Evolutionary conservation across 2,113 vertebrate genomes (phyloP).

Genomic region (Brachirus orientalis): DNA sequence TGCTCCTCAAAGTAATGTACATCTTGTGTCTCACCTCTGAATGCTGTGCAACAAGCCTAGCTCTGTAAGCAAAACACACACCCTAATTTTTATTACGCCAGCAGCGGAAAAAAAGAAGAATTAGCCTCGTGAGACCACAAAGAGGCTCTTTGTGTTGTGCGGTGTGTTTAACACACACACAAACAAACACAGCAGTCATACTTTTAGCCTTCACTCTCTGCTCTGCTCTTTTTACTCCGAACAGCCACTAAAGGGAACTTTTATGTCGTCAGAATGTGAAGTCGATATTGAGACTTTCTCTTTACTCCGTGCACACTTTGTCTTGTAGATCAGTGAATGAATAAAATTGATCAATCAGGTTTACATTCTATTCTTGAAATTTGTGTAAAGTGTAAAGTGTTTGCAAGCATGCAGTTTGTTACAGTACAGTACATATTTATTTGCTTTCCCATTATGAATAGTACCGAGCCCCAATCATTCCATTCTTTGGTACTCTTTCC

Average conservation of each 20-base stretch:
- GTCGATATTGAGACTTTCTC: no score
- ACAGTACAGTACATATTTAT: no score
- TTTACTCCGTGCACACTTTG: neutral
- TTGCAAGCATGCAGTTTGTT: no score
- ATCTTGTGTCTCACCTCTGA: slow-evolving; percentile 36
- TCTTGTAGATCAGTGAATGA: neutral
- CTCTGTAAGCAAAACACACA: slow-evolving; percentile 53
- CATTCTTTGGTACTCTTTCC: no score
- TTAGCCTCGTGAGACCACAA: slow-evolving; percentile 51
- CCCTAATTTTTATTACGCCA: slow-evolving; percentile 57
- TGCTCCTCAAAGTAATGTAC: slow-evolving; percentile 15
- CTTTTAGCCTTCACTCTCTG: slow-evolving; percentile 58
- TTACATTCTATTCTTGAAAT: no score
- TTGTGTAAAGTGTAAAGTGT: no score
- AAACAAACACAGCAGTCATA: slow-evolving; percentile 54
- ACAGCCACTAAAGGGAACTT: slow-evolving; percentile 47
- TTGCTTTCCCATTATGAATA: no score
- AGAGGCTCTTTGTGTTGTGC: slow-evolving; percentile 61
- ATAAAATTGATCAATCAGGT: no score
- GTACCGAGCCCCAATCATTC: no score
- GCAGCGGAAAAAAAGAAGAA: slow-evolving; percentile 61
- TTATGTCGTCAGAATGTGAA: neutral
- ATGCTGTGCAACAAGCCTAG: slow-evolving; percentile 34
- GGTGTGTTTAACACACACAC: slow-evolving; percentile 40
- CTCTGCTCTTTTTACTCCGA: slow-evolving; percentile 41